A percentile compares a stretch with the other conserved stretches of the same genome.
These are phyloP conservation scores for Drosophila tsacasi DNA, from an alignment of 1,140 invertebrate species.

Conservation along the genomic window DNA sequence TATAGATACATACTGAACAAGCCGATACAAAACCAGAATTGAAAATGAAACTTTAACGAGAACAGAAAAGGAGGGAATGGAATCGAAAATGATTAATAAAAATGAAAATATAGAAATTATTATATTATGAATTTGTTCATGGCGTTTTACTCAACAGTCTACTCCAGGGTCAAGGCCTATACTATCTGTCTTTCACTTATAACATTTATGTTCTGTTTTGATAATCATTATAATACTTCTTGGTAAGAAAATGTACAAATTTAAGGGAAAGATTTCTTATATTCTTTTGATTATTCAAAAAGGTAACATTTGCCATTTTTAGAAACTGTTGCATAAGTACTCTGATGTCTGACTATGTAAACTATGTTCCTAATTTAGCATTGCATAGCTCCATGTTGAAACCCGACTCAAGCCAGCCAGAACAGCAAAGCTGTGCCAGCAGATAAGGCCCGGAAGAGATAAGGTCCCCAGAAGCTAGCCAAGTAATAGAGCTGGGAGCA, in stretches of 20 bases:
- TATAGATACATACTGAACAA: slow-evolving; percentile 81
- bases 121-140: slow-evolving; percentile 76
- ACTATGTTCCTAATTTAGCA: slow-evolving; percentile 9
- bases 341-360: neutral
- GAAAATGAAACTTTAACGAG: slow-evolving; percentile 67
- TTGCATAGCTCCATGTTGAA: slow-evolving; percentile 14
- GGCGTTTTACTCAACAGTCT: slow-evolving; percentile 29
- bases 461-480: too few species aligned
- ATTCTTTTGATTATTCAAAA: too few species aligned
- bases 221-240: neutral
- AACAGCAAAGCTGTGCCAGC: slow-evolving; percentile 12
- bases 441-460: too few species aligned
- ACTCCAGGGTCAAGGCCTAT: too few species aligned
- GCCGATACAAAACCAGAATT: slow-evolving; percentile 62
- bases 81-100: slow-evolving; percentile 78
- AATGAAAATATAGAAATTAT: slow-evolving; percentile 85
- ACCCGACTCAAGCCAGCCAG: slow-evolving; percentile 6
- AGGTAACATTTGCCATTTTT: neutral
- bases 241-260: neutral
- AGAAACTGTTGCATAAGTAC: slow-evolving; percentile 2
- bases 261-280: neutral
- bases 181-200: too few species aligned
- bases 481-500: slow-evolving; percentile 8
- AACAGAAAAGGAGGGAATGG: slow-evolving; percentile 38
- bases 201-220: neutral